These are phyloP conservation scores for Holotrichia oblita DNA, from an alignment of 1,140 invertebrate species.

Conservation along the genomic window DNA sequence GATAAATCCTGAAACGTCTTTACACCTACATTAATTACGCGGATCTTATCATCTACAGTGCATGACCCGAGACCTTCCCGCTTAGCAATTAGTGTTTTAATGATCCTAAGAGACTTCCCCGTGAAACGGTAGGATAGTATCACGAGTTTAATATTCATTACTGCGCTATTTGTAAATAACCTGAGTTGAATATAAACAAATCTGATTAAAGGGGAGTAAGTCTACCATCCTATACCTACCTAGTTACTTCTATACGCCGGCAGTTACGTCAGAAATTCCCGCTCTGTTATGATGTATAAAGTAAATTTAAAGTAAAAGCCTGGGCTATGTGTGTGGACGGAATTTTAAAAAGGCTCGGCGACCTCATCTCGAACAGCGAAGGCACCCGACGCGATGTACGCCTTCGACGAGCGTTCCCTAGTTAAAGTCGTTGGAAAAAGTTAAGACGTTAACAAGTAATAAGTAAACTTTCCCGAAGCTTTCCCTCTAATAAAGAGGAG, in stretches of 20 bases:
- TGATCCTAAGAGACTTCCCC: background rate
- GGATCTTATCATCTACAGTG: too few species aligned
- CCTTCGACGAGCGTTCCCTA: too few species aligned
- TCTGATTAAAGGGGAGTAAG: slow-evolving; percentile 2
- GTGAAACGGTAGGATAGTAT: background rate
- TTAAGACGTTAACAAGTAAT: slow-evolving; percentile 13
- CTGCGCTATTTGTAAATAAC: slow-evolving; percentile 6
- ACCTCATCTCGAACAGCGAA: background rate
- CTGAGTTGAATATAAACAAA: slow-evolving; percentile 13
- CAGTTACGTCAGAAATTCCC: background rate
- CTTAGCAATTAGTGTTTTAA: background rate
- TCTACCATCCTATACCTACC: too few species aligned
- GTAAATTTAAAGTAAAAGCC: slow-evolving; percentile 13
- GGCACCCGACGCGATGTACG: background rate
- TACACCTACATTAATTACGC: too few species aligned
- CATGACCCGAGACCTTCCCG: too few species aligned
- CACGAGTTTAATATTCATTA: slow-evolving; percentile 3
- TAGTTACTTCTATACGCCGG: background rate
- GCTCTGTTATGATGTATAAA: background rate
- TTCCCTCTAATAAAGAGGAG: background rate
- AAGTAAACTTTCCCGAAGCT: slow-evolving; percentile 6
- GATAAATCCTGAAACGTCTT: too few species aligned
- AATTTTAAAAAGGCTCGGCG: background rate
- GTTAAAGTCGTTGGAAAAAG: background rate
- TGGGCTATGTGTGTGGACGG: background rate